A percentile compares a stretch with the other conserved stretches of the same genome.
phyloP scores from a whole-genome alignment of 2,888 invertebrate genomes.

The Tenodera sinensis region DNA sequence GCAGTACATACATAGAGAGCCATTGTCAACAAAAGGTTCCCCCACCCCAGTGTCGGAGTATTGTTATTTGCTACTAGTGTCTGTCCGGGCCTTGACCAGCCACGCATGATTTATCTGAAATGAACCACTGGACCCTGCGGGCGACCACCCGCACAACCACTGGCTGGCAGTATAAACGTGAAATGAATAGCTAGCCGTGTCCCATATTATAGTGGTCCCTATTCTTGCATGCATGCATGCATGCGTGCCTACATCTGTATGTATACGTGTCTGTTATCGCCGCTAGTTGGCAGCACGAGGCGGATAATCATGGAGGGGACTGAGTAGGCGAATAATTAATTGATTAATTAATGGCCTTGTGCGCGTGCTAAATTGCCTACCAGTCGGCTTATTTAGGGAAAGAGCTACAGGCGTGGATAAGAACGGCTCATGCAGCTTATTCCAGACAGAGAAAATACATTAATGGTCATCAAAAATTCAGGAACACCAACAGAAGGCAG shows the following conservation, averaged over 20 bases:
- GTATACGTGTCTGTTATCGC: not conserved
- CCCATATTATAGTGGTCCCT: not conserved
- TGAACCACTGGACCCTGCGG: not conserved
- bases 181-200: not conserved
- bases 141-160: not conserved
- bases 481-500: not conserved
- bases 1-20: not conserved
- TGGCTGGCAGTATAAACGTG: not conserved
- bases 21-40: not conserved
- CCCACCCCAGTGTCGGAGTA: not conserved
- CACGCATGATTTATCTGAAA: constrained; percentile 1
- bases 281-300: not conserved
- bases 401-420: not conserved
- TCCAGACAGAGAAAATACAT: not conserved
- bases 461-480: not conserved
- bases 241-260: not conserved
- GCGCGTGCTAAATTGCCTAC: constrained; percentile 14
- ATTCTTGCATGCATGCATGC: not conserved
- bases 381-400: not conserved
- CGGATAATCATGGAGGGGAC: not conserved
- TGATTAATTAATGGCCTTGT: constrained; percentile 21
- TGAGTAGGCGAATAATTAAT: constrained; percentile 15
- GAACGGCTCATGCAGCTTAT: not conserved
- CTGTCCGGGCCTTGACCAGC: not conserved
- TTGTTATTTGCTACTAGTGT: not conserved